Evolutionary conservation across 2,888 invertebrate species (phyloP), one percentile per base, ranked within the genome.

Genomic region (Sminthurides aquaticus): DNA sequence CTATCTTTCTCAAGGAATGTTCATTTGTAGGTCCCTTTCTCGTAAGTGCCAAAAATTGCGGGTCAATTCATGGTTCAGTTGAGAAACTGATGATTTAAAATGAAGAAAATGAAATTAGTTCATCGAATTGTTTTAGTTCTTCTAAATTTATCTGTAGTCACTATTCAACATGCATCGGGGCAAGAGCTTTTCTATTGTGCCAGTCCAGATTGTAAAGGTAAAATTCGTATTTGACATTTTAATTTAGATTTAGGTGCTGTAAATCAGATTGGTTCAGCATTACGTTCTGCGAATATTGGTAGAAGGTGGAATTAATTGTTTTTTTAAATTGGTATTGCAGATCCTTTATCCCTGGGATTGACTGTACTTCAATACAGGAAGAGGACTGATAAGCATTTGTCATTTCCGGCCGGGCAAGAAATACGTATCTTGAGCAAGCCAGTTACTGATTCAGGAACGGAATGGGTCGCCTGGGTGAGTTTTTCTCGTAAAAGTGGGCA

Each of bases 381-480:
- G 1, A 67, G 61, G 61, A 71, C 72, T 11, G 64, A 68, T 26
- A 71, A 67, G 27, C 74, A 74, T 60, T 57, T 74, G 25, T 70
- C 71, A 1, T 72, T 74, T 62, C 48, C 64, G 49, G 62, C 66
- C 55, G 72, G 72, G 67, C 69, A 71, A 26, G 70, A 74, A 57
- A 68, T 74, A 29, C 57, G 49, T 26, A 69, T 74, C 57, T 34
- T 74, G 25, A 68, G 69, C 24, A 74, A 74, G 59, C 74, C 74
- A 15, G 56, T 64, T 22, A 65, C 67, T 48, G 57, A 60, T 18
- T 60, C 48, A 29, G 49, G 55, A 2, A 56, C 64, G 1, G 73
- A 74, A 52, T 74, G 74, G 74, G 64, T 74, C 49, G 72, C 70
- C 49, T 69, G 64, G 61, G 72, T 73, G 60, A 55, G 58, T 22